Base-by-base conservation (phyloP, 2,113 vertebrate genomes). In the Psophia crepitans region DNA sequence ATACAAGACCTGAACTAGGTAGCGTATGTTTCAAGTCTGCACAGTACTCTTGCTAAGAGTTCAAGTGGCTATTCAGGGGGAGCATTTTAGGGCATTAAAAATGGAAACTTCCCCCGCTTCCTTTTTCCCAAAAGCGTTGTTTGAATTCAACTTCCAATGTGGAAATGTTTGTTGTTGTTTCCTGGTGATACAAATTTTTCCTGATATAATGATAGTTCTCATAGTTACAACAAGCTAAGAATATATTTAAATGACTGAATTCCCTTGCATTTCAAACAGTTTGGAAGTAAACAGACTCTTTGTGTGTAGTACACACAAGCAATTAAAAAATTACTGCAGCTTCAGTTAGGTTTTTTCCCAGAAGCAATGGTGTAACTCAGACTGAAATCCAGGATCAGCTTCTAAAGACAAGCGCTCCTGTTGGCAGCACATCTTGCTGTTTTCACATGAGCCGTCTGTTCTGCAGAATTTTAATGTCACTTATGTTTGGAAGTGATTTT, bases 341-440 rank as follows among this genome's bases (percentile, higher is more conserved):
- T 84, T 88, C 20, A 39, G 57, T 87, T 35, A 70, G 23, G 0
- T 11, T 30, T 26, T 83, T 74, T 33, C 44, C 30, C 41, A 9
- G 37, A 87, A 71, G 43, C 37, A 33, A 9, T 48, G 30, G 46
- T 90, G 46, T 74, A 61, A 54, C 35, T 54, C 68, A 56, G 35
- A 35, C 89, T 61, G 68, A 96, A 87, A 64, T 74, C 26, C 78
- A 80, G 61, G 73, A 81, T 75, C 43, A 60, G 33, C 74, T 61
- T 85, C 66, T 69, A 26, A 58, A 27, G n/a, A 2, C 21, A 48
- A 51, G 39, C 2, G 8, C 32, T 91, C 28, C 20, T 86, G 30
- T 78, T 94, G 96, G 89, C 93, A 91, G 89, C 48, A 79, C 69
- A 66, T 71, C 68, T 39, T 88, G 75, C 93, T 77, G 43, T 61